These are phyloP conservation scores for Standfussiana lucernea DNA, from an alignment of 2,888 invertebrate genomes.

Conservation along the genomic window DNA sequence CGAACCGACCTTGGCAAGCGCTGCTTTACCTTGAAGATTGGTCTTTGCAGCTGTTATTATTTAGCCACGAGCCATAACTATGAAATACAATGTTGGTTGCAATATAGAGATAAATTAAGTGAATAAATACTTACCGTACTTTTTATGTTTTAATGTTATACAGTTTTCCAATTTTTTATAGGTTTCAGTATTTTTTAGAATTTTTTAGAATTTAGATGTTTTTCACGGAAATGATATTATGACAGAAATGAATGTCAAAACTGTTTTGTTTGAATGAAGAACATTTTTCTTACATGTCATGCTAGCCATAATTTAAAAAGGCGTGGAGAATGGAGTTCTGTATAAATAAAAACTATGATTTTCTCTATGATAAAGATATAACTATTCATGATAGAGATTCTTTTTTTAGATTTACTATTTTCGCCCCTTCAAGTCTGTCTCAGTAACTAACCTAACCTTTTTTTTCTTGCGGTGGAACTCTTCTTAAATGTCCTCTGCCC, in stretches of 20 bases:
- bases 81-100: background rate
- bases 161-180: conserved; percentile 54
- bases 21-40: background rate
- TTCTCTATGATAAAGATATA: background rate
- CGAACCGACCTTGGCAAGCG: background rate
- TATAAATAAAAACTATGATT: background rate
- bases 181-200: conserved; percentile 45
- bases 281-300: background rate
- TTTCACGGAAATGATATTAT: conserved; percentile 55
- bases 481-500: background rate
- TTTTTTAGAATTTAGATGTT: conserved; percentile 59
- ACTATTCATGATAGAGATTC: background rate
- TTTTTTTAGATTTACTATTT: background rate
- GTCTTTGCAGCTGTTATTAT: background rate
- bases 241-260: conserved; percentile 44
- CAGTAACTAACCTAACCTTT: background rate
- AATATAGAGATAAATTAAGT: background rate
- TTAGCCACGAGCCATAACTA: background rate
- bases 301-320: background rate
- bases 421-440: too few relatives aligned
- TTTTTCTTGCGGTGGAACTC: background rate
- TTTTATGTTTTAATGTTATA: conserved; percentile 49
- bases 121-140: conserved; percentile 47
- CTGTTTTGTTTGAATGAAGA: conserved; percentile 34
- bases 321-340: conserved; percentile 1